Evolutionary conservation across 1,140 invertebrate genomes (phyloP).

Genomic region (Campoletis sonorensis): DNA sequence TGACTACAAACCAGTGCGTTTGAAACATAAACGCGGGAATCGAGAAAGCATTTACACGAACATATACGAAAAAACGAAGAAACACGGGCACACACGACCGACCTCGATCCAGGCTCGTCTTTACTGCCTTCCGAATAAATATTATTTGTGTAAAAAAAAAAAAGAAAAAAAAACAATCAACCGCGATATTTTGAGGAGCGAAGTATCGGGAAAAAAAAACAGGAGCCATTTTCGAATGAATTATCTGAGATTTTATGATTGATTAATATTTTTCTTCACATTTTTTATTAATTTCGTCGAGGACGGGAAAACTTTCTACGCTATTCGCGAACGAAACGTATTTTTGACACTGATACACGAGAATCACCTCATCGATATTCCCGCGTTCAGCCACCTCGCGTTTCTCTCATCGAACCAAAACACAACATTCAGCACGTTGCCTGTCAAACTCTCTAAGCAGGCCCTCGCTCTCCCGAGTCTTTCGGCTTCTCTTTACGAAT

Average conservation of each 20-base stretch:
- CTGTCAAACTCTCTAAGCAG: slow-evolving; percentile 23
- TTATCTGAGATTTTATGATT: too few species aligned
- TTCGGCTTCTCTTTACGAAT: neutral
- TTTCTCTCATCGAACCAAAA: slow-evolving; percentile 54
- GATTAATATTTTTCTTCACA: too few species aligned
- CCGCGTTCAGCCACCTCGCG: neutral
- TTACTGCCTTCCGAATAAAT: slow-evolving; percentile 19
- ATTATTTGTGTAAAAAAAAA: neutral
- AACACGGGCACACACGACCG: neutral
- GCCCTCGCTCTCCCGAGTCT: neutral
- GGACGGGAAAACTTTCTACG: too few species aligned
- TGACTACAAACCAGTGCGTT: slow-evolving; percentile 39
- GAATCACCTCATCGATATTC: too few species aligned
- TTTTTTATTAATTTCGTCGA: too few species aligned
- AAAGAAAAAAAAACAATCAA: neutral
- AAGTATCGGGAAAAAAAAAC: too few species aligned
- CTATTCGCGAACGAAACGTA: too few species aligned
- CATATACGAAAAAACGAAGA: neutral
- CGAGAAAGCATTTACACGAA: neutral
- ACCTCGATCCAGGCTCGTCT: slow-evolving; percentile 32
- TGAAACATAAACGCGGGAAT: slow-evolving; percentile 65
- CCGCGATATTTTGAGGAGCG: too few species aligned
- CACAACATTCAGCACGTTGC: slow-evolving; percentile 40
- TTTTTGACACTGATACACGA: neutral
- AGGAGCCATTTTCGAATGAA: too few species aligned